Conservation (phyloP, 2,888 invertebrate species). For the Brachyptera risi region DNA sequence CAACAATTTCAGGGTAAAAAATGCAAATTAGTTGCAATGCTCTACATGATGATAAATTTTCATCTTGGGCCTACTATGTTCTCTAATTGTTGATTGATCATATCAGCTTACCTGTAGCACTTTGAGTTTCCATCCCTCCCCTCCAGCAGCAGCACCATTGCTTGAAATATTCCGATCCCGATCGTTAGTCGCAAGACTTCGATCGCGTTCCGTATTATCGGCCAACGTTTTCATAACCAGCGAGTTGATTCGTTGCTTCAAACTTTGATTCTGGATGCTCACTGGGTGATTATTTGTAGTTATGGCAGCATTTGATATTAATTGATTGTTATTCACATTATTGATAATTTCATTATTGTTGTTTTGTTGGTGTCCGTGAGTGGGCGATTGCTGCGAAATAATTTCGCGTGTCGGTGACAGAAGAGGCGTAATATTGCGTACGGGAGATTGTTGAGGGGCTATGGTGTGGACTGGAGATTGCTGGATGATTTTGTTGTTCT, state of each 20-base stretch:
- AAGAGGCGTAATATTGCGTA: conserved; percentile 3
- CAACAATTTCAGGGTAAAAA: too few relatives aligned
- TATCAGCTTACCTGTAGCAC: conserved; percentile 69
- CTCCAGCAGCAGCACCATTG: conserved; percentile 42
- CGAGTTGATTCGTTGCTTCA: conserved; percentile 84
- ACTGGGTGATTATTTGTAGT: conserved; percentile 31
- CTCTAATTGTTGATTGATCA: too few relatives aligned
- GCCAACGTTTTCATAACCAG: conserved; percentile 85
- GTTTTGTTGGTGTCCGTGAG: background rate
- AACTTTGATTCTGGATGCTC: conserved; percentile 61
- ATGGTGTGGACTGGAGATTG: background rate
- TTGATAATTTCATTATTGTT: conserved; percentile 23
- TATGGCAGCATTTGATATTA: conserved; percentile 7
- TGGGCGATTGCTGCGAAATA: background rate
- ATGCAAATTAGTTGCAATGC: too few relatives aligned
- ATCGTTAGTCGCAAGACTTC: conserved; percentile 47
- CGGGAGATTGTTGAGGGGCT: conserved; percentile 1
- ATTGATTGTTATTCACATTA: conserved; percentile 24
- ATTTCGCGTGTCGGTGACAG: conserved; percentile 18
- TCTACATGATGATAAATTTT: too few relatives aligned
- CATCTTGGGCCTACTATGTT: too few relatives aligned
- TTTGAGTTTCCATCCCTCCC: conserved; percentile 77
- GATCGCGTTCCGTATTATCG: conserved; percentile 70
- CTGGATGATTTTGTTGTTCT: conserved; percentile 37
- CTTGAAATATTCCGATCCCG: conserved; percentile 52